phyloP scores from a whole-genome alignment of 2,888 invertebrate species.

The Pandemis corylana region DNA sequence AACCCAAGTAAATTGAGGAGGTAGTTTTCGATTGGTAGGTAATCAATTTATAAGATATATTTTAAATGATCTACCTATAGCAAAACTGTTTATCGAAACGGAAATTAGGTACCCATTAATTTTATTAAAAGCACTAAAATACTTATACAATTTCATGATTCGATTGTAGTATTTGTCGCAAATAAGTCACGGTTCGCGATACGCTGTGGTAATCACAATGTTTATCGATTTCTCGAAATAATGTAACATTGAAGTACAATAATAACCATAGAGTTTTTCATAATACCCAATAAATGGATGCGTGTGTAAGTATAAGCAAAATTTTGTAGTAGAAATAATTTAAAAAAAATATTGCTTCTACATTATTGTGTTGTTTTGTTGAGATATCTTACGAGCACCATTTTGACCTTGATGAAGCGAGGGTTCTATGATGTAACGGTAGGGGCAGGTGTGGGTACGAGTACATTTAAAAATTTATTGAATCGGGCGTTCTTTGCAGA shows the following conservation, averaged over 20 bases:
- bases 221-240: constrained; percentile 30
- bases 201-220: constrained; percentile 7
- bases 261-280: background rate
- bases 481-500: no score
- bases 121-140: background rate
- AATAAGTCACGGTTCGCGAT: constrained; percentile 6
- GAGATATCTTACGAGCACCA: background rate
- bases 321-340: no score
- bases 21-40: background rate
- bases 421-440: background rate
- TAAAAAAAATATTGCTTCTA: no score
- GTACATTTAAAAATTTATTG: no score
- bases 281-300: no score
- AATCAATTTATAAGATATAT: background rate
- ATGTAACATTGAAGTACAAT: background rate
- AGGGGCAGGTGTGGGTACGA: background rate
- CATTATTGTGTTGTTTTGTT: background rate
- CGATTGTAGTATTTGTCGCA: constrained; percentile 3
- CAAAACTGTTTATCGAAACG: background rate
- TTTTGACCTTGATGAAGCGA: background rate
- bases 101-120: background rate
- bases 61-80: no score
- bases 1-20: constrained; percentile 1
- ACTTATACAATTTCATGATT: constrained; percentile 18
- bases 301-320: no score